Percentiles rank a stretch among this genome's conserved stretches.
phyloP scores from a whole-genome alignment of 2,888 invertebrate species.

The Heliconius ethilla region DNA sequence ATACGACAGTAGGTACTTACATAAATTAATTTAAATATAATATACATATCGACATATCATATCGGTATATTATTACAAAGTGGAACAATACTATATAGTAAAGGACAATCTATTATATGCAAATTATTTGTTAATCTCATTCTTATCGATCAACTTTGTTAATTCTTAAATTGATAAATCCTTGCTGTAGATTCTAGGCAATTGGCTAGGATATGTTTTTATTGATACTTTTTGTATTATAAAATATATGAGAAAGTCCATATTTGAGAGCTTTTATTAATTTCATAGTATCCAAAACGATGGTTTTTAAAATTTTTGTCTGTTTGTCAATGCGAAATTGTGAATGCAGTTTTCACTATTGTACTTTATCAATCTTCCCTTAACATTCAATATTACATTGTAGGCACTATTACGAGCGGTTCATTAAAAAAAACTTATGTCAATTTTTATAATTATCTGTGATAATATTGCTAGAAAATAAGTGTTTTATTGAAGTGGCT shows the following conservation, averaged over 20 bases:
- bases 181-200: not conserved
- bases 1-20: not conserved
- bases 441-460: too few species aligned
- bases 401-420: too few species aligned
- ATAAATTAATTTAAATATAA: not conserved
- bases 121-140: not conserved
- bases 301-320: too few species aligned
- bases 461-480: too few species aligned
- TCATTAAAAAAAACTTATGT: too few species aligned
- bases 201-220: not conserved
- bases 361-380: not conserved
- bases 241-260: too few species aligned
- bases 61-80: not conserved
- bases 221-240: not conserved
- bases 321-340: not conserved
- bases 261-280: too few species aligned
- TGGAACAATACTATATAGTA: not conserved
- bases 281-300: too few species aligned
- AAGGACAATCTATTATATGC: conserved; percentile 16
- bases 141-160: not conserved
- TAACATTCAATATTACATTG: not conserved
- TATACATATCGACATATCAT: not conserved
- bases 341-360: not conserved
- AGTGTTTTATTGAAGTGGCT: too few species aligned
- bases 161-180: not conserved